phyloP scores from a whole-genome alignment of 2,888 invertebrate species.

The Leptothorax acervorum region DNA sequence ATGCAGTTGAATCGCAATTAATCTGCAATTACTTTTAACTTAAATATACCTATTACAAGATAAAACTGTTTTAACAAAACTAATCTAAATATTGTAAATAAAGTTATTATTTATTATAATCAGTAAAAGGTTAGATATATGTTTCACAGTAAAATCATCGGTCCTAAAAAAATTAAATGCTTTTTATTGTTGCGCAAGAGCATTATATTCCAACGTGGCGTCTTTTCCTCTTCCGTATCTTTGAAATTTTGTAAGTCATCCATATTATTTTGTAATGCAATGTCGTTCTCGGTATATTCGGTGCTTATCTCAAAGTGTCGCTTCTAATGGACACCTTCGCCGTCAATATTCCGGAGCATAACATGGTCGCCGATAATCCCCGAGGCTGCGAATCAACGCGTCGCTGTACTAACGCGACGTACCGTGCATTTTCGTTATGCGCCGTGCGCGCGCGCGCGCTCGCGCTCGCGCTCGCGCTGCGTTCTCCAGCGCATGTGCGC shows the following conservation, averaged over 20 bases:
- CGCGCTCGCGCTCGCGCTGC: conserved; percentile 43
- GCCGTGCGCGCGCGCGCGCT: conserved; percentile 37
- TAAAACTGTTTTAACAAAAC: not conserved
- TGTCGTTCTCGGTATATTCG: conserved; percentile 25
- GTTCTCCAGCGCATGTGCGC: conserved; percentile 42
- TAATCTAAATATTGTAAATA: not conserved
- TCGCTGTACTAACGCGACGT: conserved; percentile 29
- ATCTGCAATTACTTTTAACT: not conserved
- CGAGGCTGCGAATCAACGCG: conserved; percentile 54
- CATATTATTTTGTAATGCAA: not conserved
- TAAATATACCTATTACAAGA: not conserved
- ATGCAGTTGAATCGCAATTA: not conserved
- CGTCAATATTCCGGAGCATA: conserved; percentile 35
- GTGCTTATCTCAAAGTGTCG: conserved; percentile 18
- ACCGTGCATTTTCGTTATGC: conserved; percentile 48
- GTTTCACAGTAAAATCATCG: not conserved
- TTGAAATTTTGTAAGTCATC: not conserved
- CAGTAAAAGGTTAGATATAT: not conserved
- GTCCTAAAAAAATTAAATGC: not conserved
- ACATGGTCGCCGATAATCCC: conserved; percentile 42
- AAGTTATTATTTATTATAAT: not conserved
- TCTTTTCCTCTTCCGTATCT: not conserved
- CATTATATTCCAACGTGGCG: not conserved
- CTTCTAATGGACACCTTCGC: conserved; percentile 40
- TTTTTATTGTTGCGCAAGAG: not conserved